Conservation (phyloP, 2,888 invertebrate species). For the Melitaea athalia region DNA sequence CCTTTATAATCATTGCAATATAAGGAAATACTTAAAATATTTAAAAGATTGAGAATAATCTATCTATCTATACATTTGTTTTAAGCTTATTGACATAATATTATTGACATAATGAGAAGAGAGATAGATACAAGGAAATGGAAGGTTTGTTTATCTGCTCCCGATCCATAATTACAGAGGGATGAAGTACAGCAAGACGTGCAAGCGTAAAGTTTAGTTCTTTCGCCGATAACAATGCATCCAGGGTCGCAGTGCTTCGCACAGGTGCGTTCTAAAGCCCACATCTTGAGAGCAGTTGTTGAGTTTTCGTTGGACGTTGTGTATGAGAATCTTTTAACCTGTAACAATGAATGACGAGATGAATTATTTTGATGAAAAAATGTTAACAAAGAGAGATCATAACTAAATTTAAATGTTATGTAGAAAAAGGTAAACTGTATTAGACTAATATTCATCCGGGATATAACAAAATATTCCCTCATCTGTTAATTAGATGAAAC, state of each 20-base stretch:
- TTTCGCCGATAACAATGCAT: conserved; percentile 93
- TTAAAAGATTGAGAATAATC: not conserved
- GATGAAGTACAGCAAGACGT: conserved; percentile 91
- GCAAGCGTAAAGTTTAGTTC: conserved; percentile 93
- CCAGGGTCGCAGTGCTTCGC: conserved; percentile 92
- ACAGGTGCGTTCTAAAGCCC: conserved; percentile 92
- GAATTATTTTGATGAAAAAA: not conserved
- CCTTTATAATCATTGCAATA: conserved; percentile 8
- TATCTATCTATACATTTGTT: conserved; percentile 3
- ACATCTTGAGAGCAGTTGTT: conserved; percentile 86
- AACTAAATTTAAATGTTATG: no score
- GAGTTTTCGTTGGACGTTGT: conserved; percentile 92
- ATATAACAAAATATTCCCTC: no score
- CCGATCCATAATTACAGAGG: conserved; percentile 89
- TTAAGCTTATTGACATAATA: conserved; percentile 11
- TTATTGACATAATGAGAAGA: conserved; percentile 10
- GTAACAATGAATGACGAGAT: conserved; percentile 34
- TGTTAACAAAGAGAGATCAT: not conserved
- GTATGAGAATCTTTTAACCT: conserved; percentile 92
- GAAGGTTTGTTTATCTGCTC: conserved; percentile 45
- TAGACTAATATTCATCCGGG: no score
- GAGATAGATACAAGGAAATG: conserved; percentile 21
- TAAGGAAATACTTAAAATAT: not conserved
- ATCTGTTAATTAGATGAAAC: no score
- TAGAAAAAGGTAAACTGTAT: no score